Evolutionary conservation across 1,140 invertebrate genomes (phyloP), one percentile per base, ranked within the genome.

Genomic region (Aporrectodea caliginosa): DNA sequence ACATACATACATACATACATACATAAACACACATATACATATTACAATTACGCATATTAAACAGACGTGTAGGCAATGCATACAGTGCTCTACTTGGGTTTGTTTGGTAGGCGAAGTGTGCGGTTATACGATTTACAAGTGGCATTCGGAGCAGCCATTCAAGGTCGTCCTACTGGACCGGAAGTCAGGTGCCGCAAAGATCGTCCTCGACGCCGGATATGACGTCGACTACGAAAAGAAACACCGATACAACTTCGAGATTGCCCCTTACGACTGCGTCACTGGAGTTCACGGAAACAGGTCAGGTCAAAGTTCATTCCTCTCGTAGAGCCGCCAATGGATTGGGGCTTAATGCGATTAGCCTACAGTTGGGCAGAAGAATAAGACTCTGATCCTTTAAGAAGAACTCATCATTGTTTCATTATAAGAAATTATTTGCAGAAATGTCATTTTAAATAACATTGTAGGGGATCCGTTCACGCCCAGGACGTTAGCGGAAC

Each of bases 171-270:
- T 93, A 78, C 89, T 89, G 76, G 87, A 91, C 81, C 87, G 89
- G 78, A 86, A 87, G 71, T 88, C 87, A 16, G 91, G 90, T 29
- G 90, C 90, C 82, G 92, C 90, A 16, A 81, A 83, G 22, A 83
- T 88, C 2, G 87, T 91, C 87, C 90, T 98, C 69, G 90, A 92
- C 80, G 93, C 94, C 70, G 92, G 93, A 58, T 92, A 92, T 80
- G 92, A 92, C 68, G 91, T 98, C 68, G 96, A 97, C 89, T 98
- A 94, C 88, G 95, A 98, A 88, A 97, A 97, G 87, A 90, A 95
- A 70, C 93, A 94, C 81, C 94, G 94, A 86, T 98, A 98, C 91
- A 96, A 95, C 89, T 98, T 98, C 87, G 94, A 96, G 88, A 95
- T 98, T 85, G 93, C 94, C 34, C 95, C 96, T 31, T 92, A 96